Evolutionary conservation across 1,140 invertebrate genomes (phyloP).

Genomic region (Anastrepha ludens): DNA sequence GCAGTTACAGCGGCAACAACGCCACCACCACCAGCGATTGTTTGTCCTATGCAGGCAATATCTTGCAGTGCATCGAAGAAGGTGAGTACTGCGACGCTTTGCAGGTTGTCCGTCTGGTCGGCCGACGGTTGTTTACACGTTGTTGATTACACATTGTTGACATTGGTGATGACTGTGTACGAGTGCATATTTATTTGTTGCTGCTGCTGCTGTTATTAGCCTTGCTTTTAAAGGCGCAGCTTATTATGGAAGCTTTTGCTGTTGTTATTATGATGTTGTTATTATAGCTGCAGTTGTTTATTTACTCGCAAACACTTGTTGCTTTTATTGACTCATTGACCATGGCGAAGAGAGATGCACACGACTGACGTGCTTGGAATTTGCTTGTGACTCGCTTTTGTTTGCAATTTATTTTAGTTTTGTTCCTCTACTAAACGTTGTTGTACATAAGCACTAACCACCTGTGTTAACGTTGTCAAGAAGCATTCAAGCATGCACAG

Average conservation of each 20-base stretch:
- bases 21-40: conserved; percentile 75
- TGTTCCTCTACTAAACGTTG: no score
- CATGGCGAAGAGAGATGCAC: background rate
- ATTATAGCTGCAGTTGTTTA: background rate
- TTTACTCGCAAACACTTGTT: background rate
- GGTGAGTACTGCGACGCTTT: conserved; percentile 75
- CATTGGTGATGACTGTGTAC: background rate
- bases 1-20: conserved; percentile 57
- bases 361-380: background rate
- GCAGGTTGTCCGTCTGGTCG: background rate
- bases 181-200: no score
- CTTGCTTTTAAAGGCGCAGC: background rate
- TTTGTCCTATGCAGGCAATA: conserved; percentile 87
- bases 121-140: background rate
- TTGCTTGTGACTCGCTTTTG: background rate
- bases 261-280: background rate
- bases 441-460: background rate
- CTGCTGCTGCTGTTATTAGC: background rate
- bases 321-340: background rate
- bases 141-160: background rate
- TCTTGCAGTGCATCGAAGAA: conserved; percentile 90
- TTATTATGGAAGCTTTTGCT: background rate
- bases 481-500: background rate
- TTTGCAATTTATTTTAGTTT: background rate
- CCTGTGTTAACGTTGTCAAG: background rate